A percentile compares a stretch with the other conserved stretches of the same genome.
Conservation (phyloP, 2,888 invertebrate species). For the Nymphalis c-album region DNA sequence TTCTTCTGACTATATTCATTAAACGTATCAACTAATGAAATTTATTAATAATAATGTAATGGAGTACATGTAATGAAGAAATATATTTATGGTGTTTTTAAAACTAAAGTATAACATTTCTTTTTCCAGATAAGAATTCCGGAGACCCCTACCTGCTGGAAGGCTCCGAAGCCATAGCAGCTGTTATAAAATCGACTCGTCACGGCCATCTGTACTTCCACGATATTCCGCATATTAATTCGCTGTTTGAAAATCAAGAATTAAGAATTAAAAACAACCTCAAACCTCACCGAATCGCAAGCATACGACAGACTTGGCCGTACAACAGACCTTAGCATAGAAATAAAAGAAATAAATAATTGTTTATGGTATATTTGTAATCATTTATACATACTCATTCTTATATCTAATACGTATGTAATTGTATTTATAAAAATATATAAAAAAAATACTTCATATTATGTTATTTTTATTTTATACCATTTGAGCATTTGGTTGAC, state of each 20-base stretch:
- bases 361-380: constrained; percentile 35
- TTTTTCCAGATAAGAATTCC: constrained; percentile 28
- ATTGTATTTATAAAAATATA: constrained; percentile 31
- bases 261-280: constrained; percentile 82
- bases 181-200: constrained; percentile 76
- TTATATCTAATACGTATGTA: constrained; percentile 25
- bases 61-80: too few species aligned
- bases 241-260: constrained; percentile 83
- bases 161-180: constrained; percentile 80
- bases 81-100: too few species aligned
- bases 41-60: too few species aligned
- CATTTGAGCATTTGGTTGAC: constrained; percentile 14
- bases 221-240: constrained; percentile 84
- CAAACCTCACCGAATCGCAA: constrained; percentile 81
- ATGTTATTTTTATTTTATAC: constrained; percentile 15
- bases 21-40: too few species aligned
- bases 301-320: constrained; percentile 83
- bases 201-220: constrained; percentile 83
- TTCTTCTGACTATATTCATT: too few species aligned
- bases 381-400: constrained; percentile 24
- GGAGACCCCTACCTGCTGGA: constrained; percentile 82
- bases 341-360: constrained; percentile 43
- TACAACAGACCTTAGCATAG: constrained; percentile 72
- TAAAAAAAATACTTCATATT: constrained; percentile 25
- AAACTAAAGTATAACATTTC: too few species aligned